A percentile compares a stretch with the other conserved stretches of the same genome.
These are phyloP conservation scores for Andrena praecox DNA, from an alignment of 2,888 invertebrate species.

Conservation along the genomic window DNA sequence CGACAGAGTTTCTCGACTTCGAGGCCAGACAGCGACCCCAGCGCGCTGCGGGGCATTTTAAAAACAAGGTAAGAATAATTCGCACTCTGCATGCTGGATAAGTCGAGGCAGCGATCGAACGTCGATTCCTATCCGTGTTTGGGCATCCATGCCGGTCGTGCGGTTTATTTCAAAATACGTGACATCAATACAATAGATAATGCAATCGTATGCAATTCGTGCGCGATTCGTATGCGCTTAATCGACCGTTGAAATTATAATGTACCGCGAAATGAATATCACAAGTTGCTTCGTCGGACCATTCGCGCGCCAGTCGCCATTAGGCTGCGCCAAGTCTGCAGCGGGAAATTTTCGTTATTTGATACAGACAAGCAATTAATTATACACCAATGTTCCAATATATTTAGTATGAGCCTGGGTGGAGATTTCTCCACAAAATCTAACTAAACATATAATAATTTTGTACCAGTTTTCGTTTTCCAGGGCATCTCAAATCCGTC, in stretches of 20 bases:
- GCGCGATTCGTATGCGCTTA: conserved; percentile 22
- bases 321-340: no score
- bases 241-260: conserved; percentile 12
- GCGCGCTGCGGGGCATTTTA: neutral
- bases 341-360: no score
- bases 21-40: neutral
- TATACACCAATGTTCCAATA: no score
- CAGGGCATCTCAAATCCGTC: no score
- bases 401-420: no score
- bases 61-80: conserved; percentile 25
- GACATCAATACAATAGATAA: conserved; percentile 21
- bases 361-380: no score
- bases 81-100: conserved; percentile 4
- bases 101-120: conserved; percentile 1
- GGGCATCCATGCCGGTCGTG: conserved; percentile 26
- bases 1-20: neutral
- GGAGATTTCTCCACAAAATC: no score
- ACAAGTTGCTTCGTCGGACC: neutral
- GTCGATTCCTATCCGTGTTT: conserved; percentile 45
- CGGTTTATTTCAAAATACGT: conserved; percentile 43
- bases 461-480: no score
- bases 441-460: no score
- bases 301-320: neutral
- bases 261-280: conserved; percentile 16
- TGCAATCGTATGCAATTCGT: conserved; percentile 20